Conservation (phyloP, 2,797 vertebrate species). For the Eremophila alpestris region DNA sequence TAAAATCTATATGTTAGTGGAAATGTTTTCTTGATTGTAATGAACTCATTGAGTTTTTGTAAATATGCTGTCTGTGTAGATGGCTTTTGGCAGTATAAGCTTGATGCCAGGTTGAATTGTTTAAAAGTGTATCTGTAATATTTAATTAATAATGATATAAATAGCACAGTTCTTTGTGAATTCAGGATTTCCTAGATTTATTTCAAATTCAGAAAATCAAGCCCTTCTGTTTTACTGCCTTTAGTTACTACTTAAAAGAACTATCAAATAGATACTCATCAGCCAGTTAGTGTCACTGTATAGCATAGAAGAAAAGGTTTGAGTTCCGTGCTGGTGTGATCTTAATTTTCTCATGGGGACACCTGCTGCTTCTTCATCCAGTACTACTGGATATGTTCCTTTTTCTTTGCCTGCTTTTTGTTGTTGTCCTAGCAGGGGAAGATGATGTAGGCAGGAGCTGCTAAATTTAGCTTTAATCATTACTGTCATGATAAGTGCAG, state of each 20-base stretch:
- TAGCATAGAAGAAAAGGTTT: not conserved
- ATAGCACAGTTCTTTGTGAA: not conserved
- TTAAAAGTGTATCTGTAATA: not conserved
- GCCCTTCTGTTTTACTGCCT: not conserved
- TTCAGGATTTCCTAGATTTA: not conserved
- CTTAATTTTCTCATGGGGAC: not conserved
- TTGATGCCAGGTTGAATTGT: not conserved
- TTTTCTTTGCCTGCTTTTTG: not conserved
- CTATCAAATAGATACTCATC: not conserved
- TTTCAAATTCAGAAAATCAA: not conserved
- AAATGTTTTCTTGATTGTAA: not conserved
- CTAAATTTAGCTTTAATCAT: constrained; percentile 21
- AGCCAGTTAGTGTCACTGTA: not conserved
- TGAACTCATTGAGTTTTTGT: not conserved
- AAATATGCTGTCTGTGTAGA: not conserved
- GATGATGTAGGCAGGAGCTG: not conserved
- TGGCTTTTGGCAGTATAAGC: not conserved
- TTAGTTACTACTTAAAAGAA: not conserved
- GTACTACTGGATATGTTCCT: not conserved
- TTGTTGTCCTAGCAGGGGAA: not conserved
- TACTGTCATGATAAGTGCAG: not conserved
- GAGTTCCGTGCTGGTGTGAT: not conserved
- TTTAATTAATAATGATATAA: not conserved
- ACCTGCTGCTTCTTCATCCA: not conserved
- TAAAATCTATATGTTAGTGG: not conserved